These are phyloP conservation scores for Mormyrops attenuatus DNA, from an alignment of 2,797 vertebrate genomes.

Conservation along the genomic window DNA sequence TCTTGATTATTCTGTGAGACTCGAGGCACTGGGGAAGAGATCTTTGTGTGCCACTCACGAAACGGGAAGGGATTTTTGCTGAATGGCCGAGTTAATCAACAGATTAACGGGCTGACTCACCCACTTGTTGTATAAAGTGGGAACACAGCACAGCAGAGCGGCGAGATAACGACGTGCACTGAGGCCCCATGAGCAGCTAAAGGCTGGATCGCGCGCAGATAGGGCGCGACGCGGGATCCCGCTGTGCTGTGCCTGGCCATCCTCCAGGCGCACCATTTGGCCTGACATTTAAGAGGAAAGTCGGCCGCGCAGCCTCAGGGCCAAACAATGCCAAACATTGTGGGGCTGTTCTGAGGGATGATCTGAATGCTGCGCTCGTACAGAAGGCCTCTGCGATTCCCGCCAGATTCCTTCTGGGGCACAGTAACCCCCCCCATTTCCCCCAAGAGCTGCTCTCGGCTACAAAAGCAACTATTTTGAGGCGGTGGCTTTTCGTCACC, in stretches of 20 bases:
- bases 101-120: background rate
- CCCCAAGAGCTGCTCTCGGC: conserved; percentile 30
- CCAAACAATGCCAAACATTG: background rate
- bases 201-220: background rate
- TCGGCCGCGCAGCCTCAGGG: background rate
- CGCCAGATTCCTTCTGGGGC: conserved; percentile 36
- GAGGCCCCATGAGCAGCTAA: background rate
- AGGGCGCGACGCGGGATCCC: background rate
- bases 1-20: background rate
- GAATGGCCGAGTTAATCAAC: background rate
- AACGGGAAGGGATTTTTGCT: background rate
- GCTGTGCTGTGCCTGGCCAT: background rate
- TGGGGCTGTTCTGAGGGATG: background rate
- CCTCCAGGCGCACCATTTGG: background rate
- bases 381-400: conserved; percentile 16
- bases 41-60: background rate
- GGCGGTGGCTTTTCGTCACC: conserved; percentile 39
- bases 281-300: background rate
- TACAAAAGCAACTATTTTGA: conserved; percentile 57
- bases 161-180: background rate
- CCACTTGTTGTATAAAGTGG: background rate
- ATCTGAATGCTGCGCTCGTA: conserved; percentile 29
- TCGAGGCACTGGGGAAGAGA: background rate
- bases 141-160: background rate
- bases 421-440: conserved; percentile 22